A percentile compares a stretch with the other conserved stretches of the same genome.
Conservation (phyloP, 2,888 invertebrate species). For the Nebria brevicollis region DNA sequence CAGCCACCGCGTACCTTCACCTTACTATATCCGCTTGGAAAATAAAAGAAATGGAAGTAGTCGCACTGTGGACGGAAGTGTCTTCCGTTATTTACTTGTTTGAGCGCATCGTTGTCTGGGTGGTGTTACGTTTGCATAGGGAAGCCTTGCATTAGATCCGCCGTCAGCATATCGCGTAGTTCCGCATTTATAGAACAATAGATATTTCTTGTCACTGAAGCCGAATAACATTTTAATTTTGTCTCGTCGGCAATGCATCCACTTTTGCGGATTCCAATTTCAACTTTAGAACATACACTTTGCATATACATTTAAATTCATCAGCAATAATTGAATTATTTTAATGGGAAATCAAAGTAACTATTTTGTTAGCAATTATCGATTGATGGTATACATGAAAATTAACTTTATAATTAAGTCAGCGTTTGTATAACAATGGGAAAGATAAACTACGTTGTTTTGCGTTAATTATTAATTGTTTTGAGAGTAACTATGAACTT, state of each 20-base stretch:
- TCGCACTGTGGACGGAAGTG: not conserved
- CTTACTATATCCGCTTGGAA: not conserved
- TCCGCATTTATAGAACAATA: conserved; percentile 1
- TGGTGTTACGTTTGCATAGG: not conserved
- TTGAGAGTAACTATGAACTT: no score
- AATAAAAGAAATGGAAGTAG: not conserved
- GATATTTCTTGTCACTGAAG: not conserved
- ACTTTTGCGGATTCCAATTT: not conserved
- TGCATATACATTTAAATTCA: no score
- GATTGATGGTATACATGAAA: no score
- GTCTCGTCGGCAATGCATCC: not conserved
- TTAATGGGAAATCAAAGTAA: no score
- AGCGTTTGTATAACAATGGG: no score
- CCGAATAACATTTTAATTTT: not conserved
- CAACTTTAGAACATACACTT: not conserved
- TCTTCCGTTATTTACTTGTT: conserved; percentile 1
- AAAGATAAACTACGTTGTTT: no score
- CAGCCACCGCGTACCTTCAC: conserved; percentile 2
- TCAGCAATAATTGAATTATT: no score
- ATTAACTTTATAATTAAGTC: no score
- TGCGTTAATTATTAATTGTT: no score
- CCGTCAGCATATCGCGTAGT: not conserved
- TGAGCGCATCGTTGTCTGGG: not conserved
- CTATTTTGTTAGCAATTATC: no score
- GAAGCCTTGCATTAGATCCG: not conserved